Evolutionary conservation across 2,797 vertebrate species (phyloP), one percentile per base, ranked within the genome.

Genomic region (Rhadinocentrus ornatus): DNA sequence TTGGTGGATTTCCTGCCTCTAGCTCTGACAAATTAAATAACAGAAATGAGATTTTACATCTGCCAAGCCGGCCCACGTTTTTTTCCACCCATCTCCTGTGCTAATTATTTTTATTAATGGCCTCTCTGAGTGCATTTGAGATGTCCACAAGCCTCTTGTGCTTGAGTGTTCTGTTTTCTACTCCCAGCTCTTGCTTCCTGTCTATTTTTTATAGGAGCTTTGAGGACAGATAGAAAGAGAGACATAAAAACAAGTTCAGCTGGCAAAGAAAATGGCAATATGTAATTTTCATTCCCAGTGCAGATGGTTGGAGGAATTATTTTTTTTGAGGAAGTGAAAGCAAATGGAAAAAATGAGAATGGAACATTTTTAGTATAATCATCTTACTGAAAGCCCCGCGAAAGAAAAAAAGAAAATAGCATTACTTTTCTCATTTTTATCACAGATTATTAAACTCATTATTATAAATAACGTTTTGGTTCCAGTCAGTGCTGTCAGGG

Each of bases 91-190:
- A 88, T 90, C 89, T 84, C 80, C 77, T 73, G 39, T 34, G 80
- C 89, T 92, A 93, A 93, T 93, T 91, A 85, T 90, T 90, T 93
- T 89, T 92, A 91, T 93, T 88, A 93, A 93, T 94, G 91, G 85
- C 80, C 81, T 92, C 79, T 86, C 81, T 81, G 83, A 90, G 92
- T 90, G 87, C 84, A 89, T 90, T 90, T 83, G 86, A 93, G 88
- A 91, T 86, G 84, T 89, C 82, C 84, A 80, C 89, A 71, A 84
- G 86, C 85, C 86, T 88, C 88, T 90, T 82, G 70, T 37, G 18
- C 84, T 81, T 86, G 82, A 91, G 84, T 90, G 90, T 83, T 87
- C 73, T 86, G 75, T 78, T 88, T 86, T 71, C 61, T 65, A 44
- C 71, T 73, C 68, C 46, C 41, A n/a, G 78, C 58, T 39, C 86